Conservation (phyloP, 2,797 vertebrate genomes). For the Danio choprae region DNA sequence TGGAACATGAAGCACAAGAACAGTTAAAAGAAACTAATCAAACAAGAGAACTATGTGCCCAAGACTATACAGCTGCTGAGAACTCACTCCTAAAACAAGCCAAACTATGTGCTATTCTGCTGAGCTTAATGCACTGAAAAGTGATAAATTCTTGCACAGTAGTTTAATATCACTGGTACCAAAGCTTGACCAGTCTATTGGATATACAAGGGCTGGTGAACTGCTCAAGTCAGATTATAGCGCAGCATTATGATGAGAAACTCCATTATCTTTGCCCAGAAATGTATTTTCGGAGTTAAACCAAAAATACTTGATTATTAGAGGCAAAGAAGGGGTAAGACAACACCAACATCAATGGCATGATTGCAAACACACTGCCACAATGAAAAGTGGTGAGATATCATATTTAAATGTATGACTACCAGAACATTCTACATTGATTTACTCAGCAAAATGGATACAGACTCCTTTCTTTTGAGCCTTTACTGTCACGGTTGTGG, state of each 20-base stretch:
- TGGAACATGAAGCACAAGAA: not conserved
- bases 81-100: not conserved
- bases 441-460: no score
- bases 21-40: not conserved
- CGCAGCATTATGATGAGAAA: not conserved
- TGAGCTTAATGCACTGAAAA: not conserved
- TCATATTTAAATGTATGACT: no score
- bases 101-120: not conserved
- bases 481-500: no score
- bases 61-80: not conserved
- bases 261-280: constrained; percentile 12
- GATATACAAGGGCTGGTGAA: constrained; percentile 5
- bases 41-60: not conserved
- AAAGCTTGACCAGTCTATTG: not conserved
- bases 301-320: not conserved
- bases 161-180: not conserved
- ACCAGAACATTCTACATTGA: no score
- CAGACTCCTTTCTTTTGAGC: no score
- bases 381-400: no score
- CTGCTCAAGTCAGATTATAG: not conserved
- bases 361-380: not conserved
- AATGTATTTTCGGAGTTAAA: constrained; percentile 7
- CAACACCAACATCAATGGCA: not conserved
- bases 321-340: not conserved
- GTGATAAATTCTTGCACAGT: not conserved